A percentile compares a stretch with the other conserved stretches of the same genome.
phyloP scores from a whole-genome alignment of 2,113 vertebrate species.

The Thalassoma bifasciatum region DNA sequence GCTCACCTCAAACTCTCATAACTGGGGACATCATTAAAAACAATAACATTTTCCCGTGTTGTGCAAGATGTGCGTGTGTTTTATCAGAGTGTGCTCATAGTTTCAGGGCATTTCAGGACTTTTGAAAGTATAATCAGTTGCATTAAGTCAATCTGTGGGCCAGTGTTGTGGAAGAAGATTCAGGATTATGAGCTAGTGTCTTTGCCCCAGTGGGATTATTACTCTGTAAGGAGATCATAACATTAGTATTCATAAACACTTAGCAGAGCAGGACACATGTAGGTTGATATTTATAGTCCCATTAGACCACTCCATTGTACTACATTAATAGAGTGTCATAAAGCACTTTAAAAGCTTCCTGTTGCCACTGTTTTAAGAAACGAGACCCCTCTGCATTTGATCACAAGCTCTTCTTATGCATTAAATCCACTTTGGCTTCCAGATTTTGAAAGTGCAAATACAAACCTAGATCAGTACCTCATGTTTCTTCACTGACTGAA shows the following conservation, averaged over 20 bases:
- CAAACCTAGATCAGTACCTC: background rate
- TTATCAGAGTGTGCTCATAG: slow-evolving; percentile 24
- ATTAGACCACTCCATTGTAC: background rate
- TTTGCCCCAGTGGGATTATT: slow-evolving; percentile 75
- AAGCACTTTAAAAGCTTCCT: background rate
- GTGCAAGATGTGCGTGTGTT: slow-evolving; percentile 39
- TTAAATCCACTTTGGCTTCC: background rate
- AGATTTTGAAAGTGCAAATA: slow-evolving; percentile 7
- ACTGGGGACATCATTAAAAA: slow-evolving; percentile 10
- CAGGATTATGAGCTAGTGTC: slow-evolving; percentile 73
- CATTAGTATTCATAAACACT: slow-evolving; percentile 72
- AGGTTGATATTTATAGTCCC: slow-evolving; percentile 24
- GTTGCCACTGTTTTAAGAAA: background rate
- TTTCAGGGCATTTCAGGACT: slow-evolving; percentile 45
- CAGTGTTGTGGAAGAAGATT: slow-evolving; percentile 61
- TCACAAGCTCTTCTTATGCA: background rate
- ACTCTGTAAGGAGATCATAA: slow-evolving; percentile 73
- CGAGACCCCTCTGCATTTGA: background rate
- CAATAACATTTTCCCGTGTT: background rate
- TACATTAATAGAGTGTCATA: background rate
- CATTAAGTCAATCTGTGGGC: slow-evolving; percentile 52
- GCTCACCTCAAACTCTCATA: background rate
- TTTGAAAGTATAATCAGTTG: slow-evolving; percentile 60
- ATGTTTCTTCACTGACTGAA: slow-evolving; percentile 9
- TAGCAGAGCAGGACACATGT: slow-evolving; percentile 27